Evolutionary conservation across 53 echinoderm and acorn worm genomes (phyloP).

Genomic region (Holothuria scabra): DNA sequence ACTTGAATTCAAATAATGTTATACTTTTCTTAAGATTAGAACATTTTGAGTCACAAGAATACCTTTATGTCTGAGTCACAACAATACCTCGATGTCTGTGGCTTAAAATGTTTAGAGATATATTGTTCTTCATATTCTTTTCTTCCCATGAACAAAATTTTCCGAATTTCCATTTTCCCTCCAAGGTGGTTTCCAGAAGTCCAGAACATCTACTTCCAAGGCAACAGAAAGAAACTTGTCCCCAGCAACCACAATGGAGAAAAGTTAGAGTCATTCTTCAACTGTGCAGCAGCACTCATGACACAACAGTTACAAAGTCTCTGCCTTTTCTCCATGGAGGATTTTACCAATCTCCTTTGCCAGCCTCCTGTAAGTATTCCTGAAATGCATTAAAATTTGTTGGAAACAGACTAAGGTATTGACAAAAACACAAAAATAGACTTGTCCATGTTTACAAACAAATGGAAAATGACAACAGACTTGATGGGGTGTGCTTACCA

Average conservation of each 20-base stretch:
- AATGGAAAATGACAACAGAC: too few relatives aligned
- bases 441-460: too few relatives aligned
- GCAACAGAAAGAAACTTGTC: constrained; percentile 92
- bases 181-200: constrained; percentile 98
- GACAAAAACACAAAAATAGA: too few relatives aligned
- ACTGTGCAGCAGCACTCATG: constrained; percentile 96
- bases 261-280: constrained; percentile 96
- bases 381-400: not conserved
- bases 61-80: not conserved
- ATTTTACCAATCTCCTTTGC: constrained; percentile 81
- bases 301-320: constrained; percentile 91
- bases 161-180: not conserved
- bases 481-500: too few relatives aligned
- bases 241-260: constrained; percentile 95
- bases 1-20: too few relatives aligned
- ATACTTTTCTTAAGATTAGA: too few relatives aligned
- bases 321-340: constrained; percentile 85
- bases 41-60: not conserved
- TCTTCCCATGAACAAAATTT: not conserved
- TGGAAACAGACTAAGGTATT: too few relatives aligned
- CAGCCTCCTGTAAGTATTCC: constrained; percentile 77
- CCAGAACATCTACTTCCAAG: constrained; percentile 98
- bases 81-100: not conserved
- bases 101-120: not conserved
- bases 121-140: not conserved